A percentile compares a stretch with the other conserved stretches of the same genome.
Evolutionary conservation across 1,140 invertebrate genomes (phyloP).

Genomic region (Tetramorium parvispinum): DNA sequence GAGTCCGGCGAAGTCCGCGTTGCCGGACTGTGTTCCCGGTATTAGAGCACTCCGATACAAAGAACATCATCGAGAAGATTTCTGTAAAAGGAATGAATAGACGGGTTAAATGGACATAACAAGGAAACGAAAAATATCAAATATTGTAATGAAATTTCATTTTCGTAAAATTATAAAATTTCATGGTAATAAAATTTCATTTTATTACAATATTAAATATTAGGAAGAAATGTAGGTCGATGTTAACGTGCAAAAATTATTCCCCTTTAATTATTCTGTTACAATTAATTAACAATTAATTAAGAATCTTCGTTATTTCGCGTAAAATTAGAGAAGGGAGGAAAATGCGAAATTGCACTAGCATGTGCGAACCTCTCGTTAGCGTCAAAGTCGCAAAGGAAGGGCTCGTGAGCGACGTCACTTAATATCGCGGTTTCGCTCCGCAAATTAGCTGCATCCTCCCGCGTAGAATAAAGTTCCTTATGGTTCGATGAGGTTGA

Average conservation of each 20-base stretch:
- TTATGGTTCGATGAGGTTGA: slow-evolving; percentile 31
- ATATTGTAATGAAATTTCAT: neutral
- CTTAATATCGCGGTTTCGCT: slow-evolving; percentile 45
- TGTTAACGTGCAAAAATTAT: neutral
- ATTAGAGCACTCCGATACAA: slow-evolving; percentile 41
- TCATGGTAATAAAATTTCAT: neutral
- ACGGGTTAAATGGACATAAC: neutral
- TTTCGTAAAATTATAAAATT: neutral
- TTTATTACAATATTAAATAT: neutral
- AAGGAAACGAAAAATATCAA: neutral
- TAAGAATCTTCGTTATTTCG: neutral
- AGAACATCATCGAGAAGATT: neutral
- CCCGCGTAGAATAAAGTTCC: slow-evolving; percentile 46
- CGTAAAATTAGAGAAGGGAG: neutral
- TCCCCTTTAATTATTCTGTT: neutral
- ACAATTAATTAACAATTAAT: neutral
- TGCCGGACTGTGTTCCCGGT: slow-evolving; percentile 16
- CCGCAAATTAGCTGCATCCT: slow-evolving; percentile 59
- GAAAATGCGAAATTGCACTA: neutral
- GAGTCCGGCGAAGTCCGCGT: slow-evolving; percentile 44
- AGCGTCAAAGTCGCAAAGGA: neutral
- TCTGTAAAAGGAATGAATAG: neutral
- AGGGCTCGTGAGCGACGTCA: neutral
- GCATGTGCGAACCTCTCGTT: slow-evolving; percentile 18
- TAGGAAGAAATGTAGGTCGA: neutral